Conservation (phyloP, 2,888 invertebrate genomes). For the Autographa gamma region DNA sequence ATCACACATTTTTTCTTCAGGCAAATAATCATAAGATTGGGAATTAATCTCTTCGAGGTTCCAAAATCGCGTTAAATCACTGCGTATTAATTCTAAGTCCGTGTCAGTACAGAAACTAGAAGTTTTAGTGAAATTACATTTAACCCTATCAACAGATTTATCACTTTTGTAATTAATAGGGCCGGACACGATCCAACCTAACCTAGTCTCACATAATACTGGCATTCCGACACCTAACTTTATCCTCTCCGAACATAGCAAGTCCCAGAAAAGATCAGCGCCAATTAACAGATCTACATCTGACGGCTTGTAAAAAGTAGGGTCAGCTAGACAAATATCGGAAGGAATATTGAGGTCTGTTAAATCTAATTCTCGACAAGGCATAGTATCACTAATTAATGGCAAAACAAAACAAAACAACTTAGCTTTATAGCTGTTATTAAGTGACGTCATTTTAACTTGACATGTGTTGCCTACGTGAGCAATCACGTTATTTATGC, state of each 20-base stretch:
- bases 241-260: slow-evolving; percentile 9
- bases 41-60: slow-evolving; percentile 41
- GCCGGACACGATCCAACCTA: slow-evolving; percentile 42
- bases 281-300: slow-evolving; percentile 2
- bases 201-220: slow-evolving; percentile 13
- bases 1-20: slow-evolving; percentile 53
- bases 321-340: slow-evolving; percentile 29
- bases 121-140: slow-evolving; percentile 23
- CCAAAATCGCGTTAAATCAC: slow-evolving; percentile 37
- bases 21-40: slow-evolving; percentile 21
- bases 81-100: slow-evolving; percentile 10
- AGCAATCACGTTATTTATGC: slow-evolving; percentile 43
- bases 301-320: not conserved
- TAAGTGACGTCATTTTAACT: slow-evolving; percentile 26
- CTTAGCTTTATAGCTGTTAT: slow-evolving; percentile 19
- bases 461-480: slow-evolving; percentile 35
- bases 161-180: slow-evolving; percentile 11
- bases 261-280: not conserved
- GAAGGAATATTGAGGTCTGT: slow-evolving; percentile 40
- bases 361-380: slow-evolving; percentile 30
- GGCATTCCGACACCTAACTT: not conserved
- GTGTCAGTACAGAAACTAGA: not conserved
- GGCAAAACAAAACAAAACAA: slow-evolving; percentile 50
- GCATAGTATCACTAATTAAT: slow-evolving; percentile 40
- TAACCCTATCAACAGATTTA: slow-evolving; percentile 9